These are phyloP conservation scores for Accipiter badius DNA, from an alignment of 2,797 vertebrate species.

Conservation along the genomic window DNA sequence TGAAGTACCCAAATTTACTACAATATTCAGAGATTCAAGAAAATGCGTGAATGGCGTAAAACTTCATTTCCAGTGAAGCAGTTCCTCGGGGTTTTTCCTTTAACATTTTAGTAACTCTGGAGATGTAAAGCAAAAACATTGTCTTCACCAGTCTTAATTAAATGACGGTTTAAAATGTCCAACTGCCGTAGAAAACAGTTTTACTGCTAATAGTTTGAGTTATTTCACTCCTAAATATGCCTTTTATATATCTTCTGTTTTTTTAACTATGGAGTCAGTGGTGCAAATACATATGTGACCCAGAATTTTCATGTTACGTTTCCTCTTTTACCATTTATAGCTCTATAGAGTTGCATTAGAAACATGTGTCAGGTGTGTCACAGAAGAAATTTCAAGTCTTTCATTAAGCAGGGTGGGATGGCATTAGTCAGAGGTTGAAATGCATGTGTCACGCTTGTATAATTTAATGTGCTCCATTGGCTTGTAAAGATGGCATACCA, in stretches of 20 bases:
- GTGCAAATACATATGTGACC: not conserved
- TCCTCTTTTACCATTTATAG: not conserved
- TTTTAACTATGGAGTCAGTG: not conserved
- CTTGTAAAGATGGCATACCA: not conserved
- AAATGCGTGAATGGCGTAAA: rapidly evolving
- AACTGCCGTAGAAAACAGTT: not conserved
- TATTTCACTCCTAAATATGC: not conserved
- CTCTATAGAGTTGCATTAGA: not conserved
- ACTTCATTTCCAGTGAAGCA: not conserved
- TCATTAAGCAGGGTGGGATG: constrained; percentile 64
- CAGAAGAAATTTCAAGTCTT: constrained; percentile 19
- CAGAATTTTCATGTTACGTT: not conserved
- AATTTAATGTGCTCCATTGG: not conserved
- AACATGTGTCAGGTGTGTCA: constrained; percentile 29
- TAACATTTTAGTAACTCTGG: not conserved
- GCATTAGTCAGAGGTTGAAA: constrained; percentile 50
- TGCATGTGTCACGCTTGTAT: not conserved
- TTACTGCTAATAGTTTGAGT: not conserved
- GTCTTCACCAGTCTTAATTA: not conserved
- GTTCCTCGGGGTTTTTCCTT: not conserved
- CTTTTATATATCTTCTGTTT: rapidly evolving
- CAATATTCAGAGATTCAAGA: not conserved
- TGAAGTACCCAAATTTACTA: not conserved
- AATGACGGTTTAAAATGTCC: not conserved
- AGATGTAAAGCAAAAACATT: not conserved